Evolutionary conservation across 2,888 invertebrate genomes (phyloP).

Genomic region (Uloborus plumipes): DNA sequence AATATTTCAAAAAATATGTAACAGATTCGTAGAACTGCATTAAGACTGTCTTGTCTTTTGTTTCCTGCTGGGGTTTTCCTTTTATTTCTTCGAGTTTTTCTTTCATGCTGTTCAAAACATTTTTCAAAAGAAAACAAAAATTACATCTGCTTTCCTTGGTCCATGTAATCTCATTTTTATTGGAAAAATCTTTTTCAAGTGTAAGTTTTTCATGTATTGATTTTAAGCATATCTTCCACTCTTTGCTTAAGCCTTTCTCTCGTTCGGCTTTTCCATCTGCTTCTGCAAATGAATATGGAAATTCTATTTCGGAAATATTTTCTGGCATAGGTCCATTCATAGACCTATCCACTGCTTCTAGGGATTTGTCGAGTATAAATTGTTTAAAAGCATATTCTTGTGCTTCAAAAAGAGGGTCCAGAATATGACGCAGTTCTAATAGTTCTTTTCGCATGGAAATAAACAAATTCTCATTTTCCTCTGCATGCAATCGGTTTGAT

Average conservation of each 20-base stretch:
- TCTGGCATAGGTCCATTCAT: neutral
- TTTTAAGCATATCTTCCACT: slow-evolving; percentile 11
- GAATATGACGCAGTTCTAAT: neutral
- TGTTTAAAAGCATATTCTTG: slow-evolving; percentile 6
- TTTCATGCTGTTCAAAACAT: slow-evolving; percentile 1
- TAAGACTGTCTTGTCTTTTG: neutral
- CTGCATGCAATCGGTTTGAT: neutral
- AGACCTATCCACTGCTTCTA: neutral
- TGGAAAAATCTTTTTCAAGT: neutral
- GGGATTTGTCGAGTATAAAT: neutral
- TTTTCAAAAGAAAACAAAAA: slow-evolving; percentile 1
- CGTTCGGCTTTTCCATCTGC: neutral
- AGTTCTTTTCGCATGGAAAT: slow-evolving; percentile 5
- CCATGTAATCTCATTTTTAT: neutral
- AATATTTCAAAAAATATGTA: slow-evolving; percentile 9
- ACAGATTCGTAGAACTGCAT: slow-evolving; percentile 2
- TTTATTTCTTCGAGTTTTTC: neutral
- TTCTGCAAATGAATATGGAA: neutral
- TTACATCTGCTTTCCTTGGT: neutral
- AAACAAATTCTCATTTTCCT: slow-evolving; percentile 15
- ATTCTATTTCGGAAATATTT: neutral
- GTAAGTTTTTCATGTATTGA: slow-evolving; percentile 1
- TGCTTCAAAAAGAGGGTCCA: slow-evolving; percentile 1
- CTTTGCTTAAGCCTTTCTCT: neutral
- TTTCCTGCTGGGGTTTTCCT: neutral